phyloP scores from a whole-genome alignment of 2,797 vertebrate species.

The Argentina silus region DNA sequence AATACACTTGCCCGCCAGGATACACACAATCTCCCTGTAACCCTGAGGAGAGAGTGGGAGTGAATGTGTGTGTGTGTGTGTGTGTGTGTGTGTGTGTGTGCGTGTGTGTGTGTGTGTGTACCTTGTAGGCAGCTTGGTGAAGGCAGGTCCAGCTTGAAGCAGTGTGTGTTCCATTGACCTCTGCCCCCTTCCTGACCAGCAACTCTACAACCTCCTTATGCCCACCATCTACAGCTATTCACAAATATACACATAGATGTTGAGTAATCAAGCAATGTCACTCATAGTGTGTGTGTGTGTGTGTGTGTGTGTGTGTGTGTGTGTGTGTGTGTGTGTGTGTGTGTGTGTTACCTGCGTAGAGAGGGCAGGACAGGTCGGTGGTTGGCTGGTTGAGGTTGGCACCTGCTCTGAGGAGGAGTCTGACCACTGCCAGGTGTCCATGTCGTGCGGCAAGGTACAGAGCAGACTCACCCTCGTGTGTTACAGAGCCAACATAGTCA shows the following conservation, averaged over 20 bases:
- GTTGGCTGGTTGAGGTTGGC: conserved; percentile 82
- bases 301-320: background rate
- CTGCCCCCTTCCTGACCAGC: conserved; percentile 81
- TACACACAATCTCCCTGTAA: conserved; percentile 72
- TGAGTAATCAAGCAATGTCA: conserved; percentile 9
- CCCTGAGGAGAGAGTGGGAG: conserved; percentile 57
- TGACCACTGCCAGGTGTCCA: conserved; percentile 75
- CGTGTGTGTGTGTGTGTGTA: conserved; percentile 47
- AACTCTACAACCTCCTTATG: conserved; percentile 77
- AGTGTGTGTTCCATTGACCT: conserved; percentile 84
- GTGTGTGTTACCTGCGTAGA: conserved; percentile 84
- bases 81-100: background rate
- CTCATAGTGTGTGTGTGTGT: conserved; percentile 8
- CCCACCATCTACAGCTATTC: conserved; percentile 84
- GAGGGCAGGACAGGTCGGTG: conserved; percentile 83
- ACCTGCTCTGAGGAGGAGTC: conserved; percentile 79
- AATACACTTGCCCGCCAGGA: conserved; percentile 69
- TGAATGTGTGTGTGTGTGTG: background rate
- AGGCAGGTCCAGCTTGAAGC: conserved; percentile 92
- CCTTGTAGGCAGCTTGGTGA: conserved; percentile 92
- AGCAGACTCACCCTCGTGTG: conserved; percentile 86
- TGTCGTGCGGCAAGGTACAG: conserved; percentile 84
- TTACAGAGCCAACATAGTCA: conserved; percentile 80
- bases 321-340: background rate
- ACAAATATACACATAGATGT: conserved; percentile 4